Percentiles rank a stretch among this genome's conserved stretches.
phyloP scores from a whole-genome alignment of 2,888 invertebrate species.

The Clanis bilineata region DNA sequence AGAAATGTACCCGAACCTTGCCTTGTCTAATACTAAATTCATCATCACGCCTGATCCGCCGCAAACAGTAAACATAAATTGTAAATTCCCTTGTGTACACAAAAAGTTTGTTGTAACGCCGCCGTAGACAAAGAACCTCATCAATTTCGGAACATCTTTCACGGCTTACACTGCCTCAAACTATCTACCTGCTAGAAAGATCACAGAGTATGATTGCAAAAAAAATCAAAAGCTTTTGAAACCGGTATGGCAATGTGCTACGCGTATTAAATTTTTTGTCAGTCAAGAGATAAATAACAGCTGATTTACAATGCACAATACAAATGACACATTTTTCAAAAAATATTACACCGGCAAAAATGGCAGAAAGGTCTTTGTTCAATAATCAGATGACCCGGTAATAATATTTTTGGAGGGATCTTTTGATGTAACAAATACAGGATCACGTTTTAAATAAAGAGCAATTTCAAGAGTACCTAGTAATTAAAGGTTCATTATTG shows the following conservation, averaged over 20 bases:
- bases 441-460: not conserved
- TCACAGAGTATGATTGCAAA: not conserved
- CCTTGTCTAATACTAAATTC: not conserved
- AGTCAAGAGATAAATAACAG: not conserved
- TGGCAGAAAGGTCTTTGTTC: not conserved
- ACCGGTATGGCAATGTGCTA: conserved; percentile 1
- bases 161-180: not conserved
- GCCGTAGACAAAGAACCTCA: not conserved
- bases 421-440: not conserved
- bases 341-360: not conserved
- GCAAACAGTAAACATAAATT: conserved; percentile 3
- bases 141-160: conserved; percentile 13
- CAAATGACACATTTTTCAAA: conserved; percentile 2
- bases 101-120: not conserved
- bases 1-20: not conserved
- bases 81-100: not conserved
- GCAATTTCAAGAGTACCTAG: no score
- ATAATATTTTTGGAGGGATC: not conserved
- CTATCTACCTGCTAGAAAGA: not conserved
- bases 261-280: conserved; percentile 4
- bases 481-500: no score
- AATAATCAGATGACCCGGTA: not conserved
- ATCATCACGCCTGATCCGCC: not conserved
- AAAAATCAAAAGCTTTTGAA: not conserved
- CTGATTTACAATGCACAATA: conserved; percentile 7